Base-by-base conservation (phyloP, 2,888 invertebrate genomes). In the Lepidocyrtoides sp. region DNA sequence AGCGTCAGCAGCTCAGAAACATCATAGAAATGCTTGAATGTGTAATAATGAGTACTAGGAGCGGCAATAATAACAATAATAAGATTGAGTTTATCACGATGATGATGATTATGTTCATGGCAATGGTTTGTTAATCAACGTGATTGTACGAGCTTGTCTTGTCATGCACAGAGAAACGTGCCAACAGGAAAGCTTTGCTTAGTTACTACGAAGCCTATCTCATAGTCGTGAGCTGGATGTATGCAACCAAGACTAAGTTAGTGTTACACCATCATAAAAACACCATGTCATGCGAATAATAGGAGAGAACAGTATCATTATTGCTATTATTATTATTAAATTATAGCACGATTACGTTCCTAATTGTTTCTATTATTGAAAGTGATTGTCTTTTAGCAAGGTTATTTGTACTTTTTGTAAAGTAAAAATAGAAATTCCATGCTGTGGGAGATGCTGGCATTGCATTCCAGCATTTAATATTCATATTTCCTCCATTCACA, bases 91-190 rank as follows among this genome's bases (percentile, higher is more conserved):
- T 29, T 29, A 32, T 66, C 32, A 66, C n/a, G 32, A 32, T 32
- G 32, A n/a, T 32, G 32, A 32, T 26, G 60, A 60, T 12, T 4
- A 26, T 12, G 12, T 41, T 8, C 12, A 12, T 8, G 8, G 3
- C 20, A 48, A 48, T 8, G 7, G 32, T 20, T 26, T 48, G 75
- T 48, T 75, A 75, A 48, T 75, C 75, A 75, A 48, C 23, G 48
- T 75, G 48, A 75, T 75, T 75, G 32, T 41, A 1, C 41, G 69
- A 69, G 75, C 5, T 60, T 60, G 23, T 26, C 60, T 12, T 60
- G 60, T n/a, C n/a, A n/a, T 14, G 14, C 60, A 17, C 2, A 17
- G n/a, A n/a, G 12, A 54, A 17, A n/a, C 17, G 20, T 20, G 20
- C 8, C 60, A 26, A 12, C 23, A 23, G 8, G 17, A 60, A 23